Evolutionary conservation across 2,113 vertebrate species (phyloP).

Genomic region (Centrocercus urophasianus): DNA sequence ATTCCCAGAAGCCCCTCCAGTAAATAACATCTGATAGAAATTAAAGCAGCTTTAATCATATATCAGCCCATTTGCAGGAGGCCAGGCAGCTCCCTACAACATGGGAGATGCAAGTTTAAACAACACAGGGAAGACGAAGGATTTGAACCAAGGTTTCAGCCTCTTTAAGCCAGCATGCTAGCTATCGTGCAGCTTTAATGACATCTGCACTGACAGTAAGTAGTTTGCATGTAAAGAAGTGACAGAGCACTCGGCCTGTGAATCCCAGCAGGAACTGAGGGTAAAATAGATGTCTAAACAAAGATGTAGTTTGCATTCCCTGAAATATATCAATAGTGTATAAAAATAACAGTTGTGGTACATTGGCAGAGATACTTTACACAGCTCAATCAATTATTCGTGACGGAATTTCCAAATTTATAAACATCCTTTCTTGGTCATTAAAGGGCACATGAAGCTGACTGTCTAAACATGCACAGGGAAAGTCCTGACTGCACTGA

Average conservation of each 20-base stretch:
- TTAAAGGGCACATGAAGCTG: not conserved
- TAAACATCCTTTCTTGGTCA: not conserved
- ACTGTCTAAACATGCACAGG: not conserved
- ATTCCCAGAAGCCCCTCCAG: not conserved
- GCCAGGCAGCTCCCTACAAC: not conserved
- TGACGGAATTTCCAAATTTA: not conserved
- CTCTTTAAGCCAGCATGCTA: not conserved
- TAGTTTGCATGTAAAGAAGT: not conserved
- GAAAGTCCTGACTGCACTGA: not conserved
- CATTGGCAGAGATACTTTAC: not conserved
- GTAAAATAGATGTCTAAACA: not conserved
- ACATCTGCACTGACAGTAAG: not conserved
- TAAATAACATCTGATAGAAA: conserved; percentile 14
- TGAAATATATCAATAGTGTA: not conserved
- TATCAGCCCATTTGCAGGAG: not conserved
- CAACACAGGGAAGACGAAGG: not conserved
- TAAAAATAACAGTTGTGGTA: not conserved
- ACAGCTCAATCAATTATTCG: not conserved
- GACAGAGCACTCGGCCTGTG: not conserved
- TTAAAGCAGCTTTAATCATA: conserved; percentile 7
- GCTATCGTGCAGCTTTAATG: not conserved
- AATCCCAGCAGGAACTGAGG: not conserved
- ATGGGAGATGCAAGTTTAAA: not conserved
- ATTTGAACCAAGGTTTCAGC: not conserved
- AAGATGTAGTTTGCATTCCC: not conserved